These are phyloP conservation scores for Percopsis transmontana DNA, from an alignment of 2,113 vertebrate species.

Conservation along the genomic window DNA sequence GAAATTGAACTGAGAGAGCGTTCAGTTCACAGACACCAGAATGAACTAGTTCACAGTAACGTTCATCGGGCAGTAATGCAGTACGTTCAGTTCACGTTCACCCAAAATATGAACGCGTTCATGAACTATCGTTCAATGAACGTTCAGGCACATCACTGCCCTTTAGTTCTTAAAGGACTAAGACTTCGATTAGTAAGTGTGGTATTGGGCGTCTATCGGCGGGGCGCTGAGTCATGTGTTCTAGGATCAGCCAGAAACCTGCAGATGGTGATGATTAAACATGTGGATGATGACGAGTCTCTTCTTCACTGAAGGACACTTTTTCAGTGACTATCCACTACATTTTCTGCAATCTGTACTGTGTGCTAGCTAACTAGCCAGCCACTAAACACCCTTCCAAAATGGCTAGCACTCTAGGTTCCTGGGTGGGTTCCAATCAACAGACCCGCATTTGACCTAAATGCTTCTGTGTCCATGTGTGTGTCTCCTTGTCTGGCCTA, in stretches of 20 bases:
- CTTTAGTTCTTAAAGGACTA: not conserved
- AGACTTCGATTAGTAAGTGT: slow-evolving; percentile 25
- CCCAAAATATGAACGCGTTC: too few species aligned
- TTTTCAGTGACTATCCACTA: too few species aligned
- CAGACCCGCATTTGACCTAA: slow-evolving; percentile 27
- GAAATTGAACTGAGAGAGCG: too few species aligned
- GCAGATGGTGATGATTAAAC: slow-evolving; percentile 5
- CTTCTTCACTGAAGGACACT: too few species aligned
- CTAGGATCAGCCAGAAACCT: slow-evolving; percentile 34
- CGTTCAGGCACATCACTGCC: too few species aligned
- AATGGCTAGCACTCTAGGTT: slow-evolving; percentile 9
- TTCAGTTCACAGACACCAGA: too few species aligned
- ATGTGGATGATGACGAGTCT: not conserved
- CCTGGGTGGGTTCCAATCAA: slow-evolving; percentile 8
- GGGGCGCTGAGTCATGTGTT: slow-evolving; percentile 32
- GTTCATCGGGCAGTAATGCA: too few species aligned
- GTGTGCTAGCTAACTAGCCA: not conserved
- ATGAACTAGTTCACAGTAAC: too few species aligned
- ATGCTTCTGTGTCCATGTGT: slow-evolving; percentile 16
- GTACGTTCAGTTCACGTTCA: too few species aligned
- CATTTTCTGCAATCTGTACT: too few species aligned
- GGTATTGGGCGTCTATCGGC: slow-evolving; percentile 6
- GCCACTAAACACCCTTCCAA: slow-evolving; percentile 15
- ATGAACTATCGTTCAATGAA: too few species aligned
- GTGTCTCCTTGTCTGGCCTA: slow-evolving; percentile 18